Percentiles rank a stretch among this genome's conserved stretches.
Conservation (phyloP, 1,140 invertebrate genomes). For the Penaeus indicus region DNA sequence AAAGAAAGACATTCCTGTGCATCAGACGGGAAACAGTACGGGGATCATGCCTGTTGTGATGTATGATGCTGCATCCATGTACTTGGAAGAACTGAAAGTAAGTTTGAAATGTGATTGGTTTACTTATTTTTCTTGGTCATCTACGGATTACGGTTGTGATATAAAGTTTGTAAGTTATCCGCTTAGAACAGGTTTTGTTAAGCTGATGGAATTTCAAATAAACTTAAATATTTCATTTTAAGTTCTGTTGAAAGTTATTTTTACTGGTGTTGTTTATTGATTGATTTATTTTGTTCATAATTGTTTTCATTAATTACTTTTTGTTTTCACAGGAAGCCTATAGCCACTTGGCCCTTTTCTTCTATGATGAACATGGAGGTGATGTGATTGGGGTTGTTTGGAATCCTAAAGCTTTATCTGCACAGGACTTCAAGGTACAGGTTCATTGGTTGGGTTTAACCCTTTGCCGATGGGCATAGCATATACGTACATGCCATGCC, state of each 20-base stretch:
- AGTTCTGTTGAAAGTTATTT: no score
- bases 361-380: slow-evolving; percentile 89
- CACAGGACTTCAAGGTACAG: slow-evolving; percentile 80
- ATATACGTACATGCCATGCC: no score
- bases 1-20: slow-evolving; percentile 1
- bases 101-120: slow-evolving; percentile 66
- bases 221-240: no score
- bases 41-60: slow-evolving; percentile 80
- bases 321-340: slow-evolving; percentile 78
- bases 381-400: slow-evolving; percentile 84
- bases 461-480: no score
- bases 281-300: background rate
- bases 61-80: slow-evolving; percentile 82
- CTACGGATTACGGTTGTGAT: background rate
- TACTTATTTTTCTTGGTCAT: background rate
- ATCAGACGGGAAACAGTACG: background rate
- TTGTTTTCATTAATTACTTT: background rate
- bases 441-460: slow-evolving; percentile 36
- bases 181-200: no score
- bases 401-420: slow-evolving; percentile 78
- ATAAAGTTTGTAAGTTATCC: no score
- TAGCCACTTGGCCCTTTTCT: slow-evolving; percentile 85
- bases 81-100: slow-evolving; percentile 83
- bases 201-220: no score
- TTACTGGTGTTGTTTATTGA: no score